These are phyloP conservation scores for Cylloceria caligata DNA, from an alignment of 2,888 invertebrate species.

Conservation along the genomic window DNA sequence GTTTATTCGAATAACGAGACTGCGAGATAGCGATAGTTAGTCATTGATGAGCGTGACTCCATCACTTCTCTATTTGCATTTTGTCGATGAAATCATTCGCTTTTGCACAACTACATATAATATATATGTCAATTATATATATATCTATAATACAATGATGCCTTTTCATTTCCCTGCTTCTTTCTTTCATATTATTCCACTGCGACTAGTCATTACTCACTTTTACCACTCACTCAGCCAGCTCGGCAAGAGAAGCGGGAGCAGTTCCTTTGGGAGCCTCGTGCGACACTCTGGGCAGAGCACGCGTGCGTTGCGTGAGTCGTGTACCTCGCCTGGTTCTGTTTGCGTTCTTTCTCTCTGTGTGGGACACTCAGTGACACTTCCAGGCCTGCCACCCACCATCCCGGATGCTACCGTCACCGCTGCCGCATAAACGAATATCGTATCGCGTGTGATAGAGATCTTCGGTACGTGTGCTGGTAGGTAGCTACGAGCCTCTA, in stretches of 20 bases:
- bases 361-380: constrained; percentile 63
- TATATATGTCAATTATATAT: background rate
- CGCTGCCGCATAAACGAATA: constrained; percentile 60
- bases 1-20: constrained; percentile 12
- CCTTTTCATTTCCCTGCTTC: background rate
- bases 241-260: constrained; percentile 33
- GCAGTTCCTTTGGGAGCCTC: constrained; percentile 21
- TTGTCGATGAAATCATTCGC: constrained; percentile 3
- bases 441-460: constrained; percentile 66
- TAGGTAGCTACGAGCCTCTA: constrained; percentile 28
- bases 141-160: too few species aligned
- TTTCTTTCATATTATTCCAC: constrained; percentile 27
- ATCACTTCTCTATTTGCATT: constrained; percentile 12
- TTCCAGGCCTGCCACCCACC: constrained; percentile 54
- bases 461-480: constrained; percentile 51
- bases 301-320: constrained; percentile 51
- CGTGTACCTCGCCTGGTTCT: constrained; percentile 6
- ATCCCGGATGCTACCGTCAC: constrained; percentile 56
- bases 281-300: constrained; percentile 3
- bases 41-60: constrained; percentile 19
- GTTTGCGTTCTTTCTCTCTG: constrained; percentile 47
- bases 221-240: constrained; percentile 42
- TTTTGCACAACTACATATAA: background rate
- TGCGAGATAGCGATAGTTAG: constrained; percentile 5
- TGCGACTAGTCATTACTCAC: constrained; percentile 35